Evolutionary conservation across 2,888 invertebrate species (phyloP).

Genomic region (Drosophila birchii): DNA sequence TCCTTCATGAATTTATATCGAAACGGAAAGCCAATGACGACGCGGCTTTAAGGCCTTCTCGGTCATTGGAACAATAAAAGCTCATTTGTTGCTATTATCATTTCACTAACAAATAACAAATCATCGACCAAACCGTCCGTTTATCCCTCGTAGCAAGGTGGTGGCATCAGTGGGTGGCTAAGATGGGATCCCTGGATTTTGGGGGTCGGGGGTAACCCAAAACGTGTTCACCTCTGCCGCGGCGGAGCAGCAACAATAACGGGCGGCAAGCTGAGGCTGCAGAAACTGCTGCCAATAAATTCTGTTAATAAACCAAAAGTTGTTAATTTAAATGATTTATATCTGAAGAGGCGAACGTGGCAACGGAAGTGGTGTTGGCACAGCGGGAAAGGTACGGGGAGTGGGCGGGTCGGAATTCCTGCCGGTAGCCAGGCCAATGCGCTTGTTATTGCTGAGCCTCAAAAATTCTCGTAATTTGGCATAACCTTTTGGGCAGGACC

Average conservation of each 20-base stretch:
- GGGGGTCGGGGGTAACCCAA: conserved; percentile 30
- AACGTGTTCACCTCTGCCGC: conserved; percentile 56
- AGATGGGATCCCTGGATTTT: conserved; percentile 2
- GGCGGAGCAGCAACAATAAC: conserved; percentile 17
- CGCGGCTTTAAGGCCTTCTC: conserved; percentile 62
- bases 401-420: conserved; percentile 11
- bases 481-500: conserved; percentile 61
- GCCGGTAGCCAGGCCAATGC: conserved; percentile 15
- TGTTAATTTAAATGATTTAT: conserved; percentile 84
- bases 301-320: conserved; percentile 83
- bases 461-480: conserved; percentile 80
- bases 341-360: conserved; percentile 45
- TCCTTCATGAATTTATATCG: conserved; percentile 81
- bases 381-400: conserved; percentile 1
- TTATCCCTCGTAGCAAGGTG: conserved; percentile 16
- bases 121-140: conserved; percentile 68
- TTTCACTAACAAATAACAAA: conserved; percentile 80
- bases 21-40: conserved; percentile 57
- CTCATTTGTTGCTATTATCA: conserved; percentile 81
- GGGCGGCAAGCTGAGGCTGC: conserved; percentile 69
- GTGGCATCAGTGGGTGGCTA: not conserved
- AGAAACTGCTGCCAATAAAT: conserved; percentile 82
- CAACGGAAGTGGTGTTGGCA: conserved; percentile 21
- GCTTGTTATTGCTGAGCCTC: conserved; percentile 71
- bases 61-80: conserved; percentile 74